Conservation (phyloP, 2,113 vertebrate species). For the Cygnus buccinator region DNA sequence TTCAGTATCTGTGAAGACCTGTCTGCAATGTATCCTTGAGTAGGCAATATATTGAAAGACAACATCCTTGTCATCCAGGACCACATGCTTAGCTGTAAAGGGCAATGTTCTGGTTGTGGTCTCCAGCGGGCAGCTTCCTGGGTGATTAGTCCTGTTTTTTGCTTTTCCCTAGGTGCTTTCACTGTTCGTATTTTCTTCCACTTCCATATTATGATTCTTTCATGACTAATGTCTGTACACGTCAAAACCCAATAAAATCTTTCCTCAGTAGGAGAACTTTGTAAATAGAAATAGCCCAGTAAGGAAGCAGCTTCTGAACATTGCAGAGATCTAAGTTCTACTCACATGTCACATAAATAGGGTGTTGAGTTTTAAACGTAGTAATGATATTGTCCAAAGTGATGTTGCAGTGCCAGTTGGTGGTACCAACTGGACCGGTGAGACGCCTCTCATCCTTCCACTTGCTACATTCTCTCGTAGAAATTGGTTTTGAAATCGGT, state of each 20-base stretch:
- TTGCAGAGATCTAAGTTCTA: not conserved
- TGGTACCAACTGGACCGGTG: accelerated
- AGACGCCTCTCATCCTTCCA: accelerated
- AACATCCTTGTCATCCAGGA: not conserved
- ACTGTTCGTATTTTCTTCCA: not conserved
- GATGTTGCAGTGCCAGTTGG: not conserved
- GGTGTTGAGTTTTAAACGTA: not conserved
- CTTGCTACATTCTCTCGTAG: accelerated
- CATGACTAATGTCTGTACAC: not conserved
- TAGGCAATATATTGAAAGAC: not conserved
- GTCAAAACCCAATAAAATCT: not conserved
- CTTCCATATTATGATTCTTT: not conserved
- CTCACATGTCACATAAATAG: not conserved
- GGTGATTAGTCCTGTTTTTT: not conserved
- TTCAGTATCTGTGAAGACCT: not conserved
- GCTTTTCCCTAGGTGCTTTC: not conserved
- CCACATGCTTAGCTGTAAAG: not conserved
- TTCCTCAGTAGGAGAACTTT: not conserved
- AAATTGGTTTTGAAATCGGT: too few species aligned
- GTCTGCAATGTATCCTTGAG: not conserved
- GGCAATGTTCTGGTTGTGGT: not conserved
- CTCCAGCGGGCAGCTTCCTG: not conserved
- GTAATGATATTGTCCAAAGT: not conserved
- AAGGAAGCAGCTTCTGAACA: not conserved
- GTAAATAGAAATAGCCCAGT: not conserved